These are phyloP conservation scores for Denticeps clupeoides DNA, from an alignment of 2,797 vertebrate genomes.

Conservation along the genomic window DNA sequence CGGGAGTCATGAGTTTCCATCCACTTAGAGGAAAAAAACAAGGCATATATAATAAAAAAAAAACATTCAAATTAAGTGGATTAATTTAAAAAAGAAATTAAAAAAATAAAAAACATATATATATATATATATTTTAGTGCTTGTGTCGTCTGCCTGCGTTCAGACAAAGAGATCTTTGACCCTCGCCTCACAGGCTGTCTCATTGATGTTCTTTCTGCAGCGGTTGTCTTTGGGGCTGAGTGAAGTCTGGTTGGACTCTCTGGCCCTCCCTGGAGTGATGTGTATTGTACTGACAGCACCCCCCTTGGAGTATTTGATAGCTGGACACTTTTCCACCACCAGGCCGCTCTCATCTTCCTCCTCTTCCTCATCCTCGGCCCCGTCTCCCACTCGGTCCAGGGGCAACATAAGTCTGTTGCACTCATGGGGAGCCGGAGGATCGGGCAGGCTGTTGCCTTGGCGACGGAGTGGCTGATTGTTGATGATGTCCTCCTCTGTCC, in stretches of 20 bases:
- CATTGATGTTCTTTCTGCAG: conserved; percentile 66
- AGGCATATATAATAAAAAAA: conserved; percentile 6
- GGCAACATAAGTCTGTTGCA: conserved; percentile 78
- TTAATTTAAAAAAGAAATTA: background rate
- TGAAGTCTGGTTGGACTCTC: too few species aligned
- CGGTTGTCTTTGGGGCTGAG: conserved; percentile 85
- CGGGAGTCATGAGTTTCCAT: conserved; percentile 4
- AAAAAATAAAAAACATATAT: too few species aligned
- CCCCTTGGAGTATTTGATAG: conserved; percentile 61
- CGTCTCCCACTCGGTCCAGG: conserved; percentile 52
- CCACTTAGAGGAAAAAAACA: conserved; percentile 7
- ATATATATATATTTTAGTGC: background rate
- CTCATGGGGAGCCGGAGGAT: conserved; percentile 64
- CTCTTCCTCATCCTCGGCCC: conserved; percentile 55
- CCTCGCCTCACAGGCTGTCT: too few species aligned
- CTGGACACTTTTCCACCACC: conserved; percentile 66
- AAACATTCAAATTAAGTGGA: conserved; percentile 2
- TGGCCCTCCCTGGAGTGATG: conserved; percentile 25
- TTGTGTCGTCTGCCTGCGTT: conserved; percentile 23
- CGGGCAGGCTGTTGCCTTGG: conserved; percentile 66
- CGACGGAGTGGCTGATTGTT: conserved; percentile 74
- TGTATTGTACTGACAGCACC: conserved; percentile 52
- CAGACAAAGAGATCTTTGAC: conserved; percentile 68
- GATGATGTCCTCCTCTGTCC: conserved; percentile 71
- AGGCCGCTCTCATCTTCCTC: conserved; percentile 59